Base-by-base conservation (phyloP, 2,888 invertebrate genomes). In the Biston stratarius region DNA sequence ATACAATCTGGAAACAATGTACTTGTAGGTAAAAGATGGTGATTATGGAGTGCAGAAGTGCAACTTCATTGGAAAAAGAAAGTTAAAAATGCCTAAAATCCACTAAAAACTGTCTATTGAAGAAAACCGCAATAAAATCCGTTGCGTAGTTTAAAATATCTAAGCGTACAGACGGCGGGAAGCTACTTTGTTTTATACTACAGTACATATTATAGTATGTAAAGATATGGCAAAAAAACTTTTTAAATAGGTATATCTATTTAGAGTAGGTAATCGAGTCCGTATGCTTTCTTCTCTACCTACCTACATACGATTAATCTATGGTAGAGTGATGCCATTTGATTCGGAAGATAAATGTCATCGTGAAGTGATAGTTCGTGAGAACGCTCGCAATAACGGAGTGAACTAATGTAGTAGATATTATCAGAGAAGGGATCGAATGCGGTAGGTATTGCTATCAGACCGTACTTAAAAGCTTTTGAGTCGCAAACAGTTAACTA, bases 271-370 rank as follows among this genome's bases (percentile, higher is more conserved):
- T n/a, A 44, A 44, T n/a, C n/a, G n/a, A 6, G 6, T 44, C n/a
- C 1, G 5, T n/a, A n/a, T n/a, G 44, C 6, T 38, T 6, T 38
- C 24, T 3, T 24, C 38, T 38, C 47, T 47, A 3, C 15, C 33
- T 24, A 34, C 11, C 12, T 49, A 33, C 33, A 3, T 3, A 0
- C 36, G 1, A 2, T 44, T 55, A 33, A 44, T 55, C 55, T 55
- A 8, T 55, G 55, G 10, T 24, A 48, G 48, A 68, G 63, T 68
- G 67, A 63, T 68, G 60, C 67, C 63, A 64, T 68, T 68, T 68
- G 67, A 68, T 68, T 68, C 51, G 49, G 59, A 49, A 67, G 67
- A 67, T 67, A 68, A 68, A 68, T 68, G 67, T 68, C 67, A 68
- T 68, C 67, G 67, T 60, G 67, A 49, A 60, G 62, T 66, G 66